A percentile compares a stretch with the other conserved stretches of the same genome.
These are phyloP conservation scores for Cryptocephalus primarius DNA, from an alignment of 2,888 invertebrate genomes.

Conservation along the genomic window DNA sequence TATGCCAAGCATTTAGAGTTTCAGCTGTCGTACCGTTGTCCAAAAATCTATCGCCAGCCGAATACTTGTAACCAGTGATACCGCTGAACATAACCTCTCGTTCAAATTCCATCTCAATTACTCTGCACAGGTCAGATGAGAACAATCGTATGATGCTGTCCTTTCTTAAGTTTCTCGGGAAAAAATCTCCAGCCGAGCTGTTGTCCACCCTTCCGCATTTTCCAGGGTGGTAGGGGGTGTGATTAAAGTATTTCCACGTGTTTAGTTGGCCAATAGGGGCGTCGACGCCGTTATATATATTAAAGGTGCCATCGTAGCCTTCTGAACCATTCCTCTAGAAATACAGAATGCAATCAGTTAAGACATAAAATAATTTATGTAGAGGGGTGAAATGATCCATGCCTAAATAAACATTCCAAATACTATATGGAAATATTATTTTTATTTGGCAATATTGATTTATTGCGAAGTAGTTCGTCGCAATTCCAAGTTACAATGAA, in stretches of 20 bases:
- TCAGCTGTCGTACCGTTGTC: slow-evolving; percentile 55
- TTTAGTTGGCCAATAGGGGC: slow-evolving; percentile 59
- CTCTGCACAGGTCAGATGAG: slow-evolving; percentile 61
- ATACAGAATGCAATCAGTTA: neutral
- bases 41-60: slow-evolving; percentile 51
- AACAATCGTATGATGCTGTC: slow-evolving; percentile 47
- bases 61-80: slow-evolving; percentile 55
- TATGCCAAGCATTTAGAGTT: neutral
- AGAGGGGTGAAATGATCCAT: neutral
- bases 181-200: slow-evolving; percentile 67
- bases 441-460: too few species aligned
- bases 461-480: too few species aligned
- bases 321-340: slow-evolving; percentile 65
- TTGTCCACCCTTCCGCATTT: slow-evolving; percentile 54
- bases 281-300: slow-evolving; percentile 60
- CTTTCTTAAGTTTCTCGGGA: slow-evolving; percentile 47
- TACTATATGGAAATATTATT: too few species aligned
- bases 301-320: slow-evolving; percentile 62
- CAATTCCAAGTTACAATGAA: too few species aligned
- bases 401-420: too few species aligned
- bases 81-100: slow-evolving; percentile 47
- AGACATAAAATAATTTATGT: neutral
- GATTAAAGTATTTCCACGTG: slow-evolving; percentile 59
- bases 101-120: slow-evolving; percentile 50
- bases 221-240: slow-evolving; percentile 41